Evolutionary conservation across 35 echinoderm and acorn worm genomes (phyloP).

Genomic region (Patiria miniata): DNA sequence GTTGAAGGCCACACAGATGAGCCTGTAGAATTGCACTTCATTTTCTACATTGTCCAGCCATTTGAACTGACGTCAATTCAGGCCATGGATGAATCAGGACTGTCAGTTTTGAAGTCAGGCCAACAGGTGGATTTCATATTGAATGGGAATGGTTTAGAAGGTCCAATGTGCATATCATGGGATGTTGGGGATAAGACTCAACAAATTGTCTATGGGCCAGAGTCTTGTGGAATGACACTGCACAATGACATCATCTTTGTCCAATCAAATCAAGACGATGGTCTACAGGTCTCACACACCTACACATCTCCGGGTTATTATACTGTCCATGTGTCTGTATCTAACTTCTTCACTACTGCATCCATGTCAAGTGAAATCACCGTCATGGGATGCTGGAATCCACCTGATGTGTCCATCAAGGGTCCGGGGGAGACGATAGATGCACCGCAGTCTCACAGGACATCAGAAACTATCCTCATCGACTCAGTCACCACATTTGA

Average conservation of each 20-base stretch:
- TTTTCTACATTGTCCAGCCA: neutral
- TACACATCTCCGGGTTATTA: constrained; percentile 5
- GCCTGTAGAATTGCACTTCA: neutral
- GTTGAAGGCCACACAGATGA: neutral
- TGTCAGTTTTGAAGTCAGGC: neutral
- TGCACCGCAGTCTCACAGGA: neutral
- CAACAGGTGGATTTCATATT: neutral
- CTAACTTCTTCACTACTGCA: constrained; percentile 6
- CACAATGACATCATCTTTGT: neutral
- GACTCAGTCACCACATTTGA: neutral
- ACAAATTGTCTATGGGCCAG: neutral
- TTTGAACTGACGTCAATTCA: neutral
- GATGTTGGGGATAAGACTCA: constrained; percentile 15
- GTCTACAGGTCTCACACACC: neutral
- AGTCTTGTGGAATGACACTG: neutral
- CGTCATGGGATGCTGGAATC: constrained; percentile 27
- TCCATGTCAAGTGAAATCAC: neutral
- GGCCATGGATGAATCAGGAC: neutral
- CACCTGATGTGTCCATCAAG: neutral
- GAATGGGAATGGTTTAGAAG: neutral
- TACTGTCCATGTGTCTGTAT: neutral
- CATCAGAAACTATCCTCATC: constrained; percentile 31
- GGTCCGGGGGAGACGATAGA: constrained; percentile 8
- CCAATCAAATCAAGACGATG: neutral
- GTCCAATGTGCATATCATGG: constrained; percentile 18